Conservation (phyloP, 2,797 vertebrate species). For the Craterocephalus amniculus region DNA sequence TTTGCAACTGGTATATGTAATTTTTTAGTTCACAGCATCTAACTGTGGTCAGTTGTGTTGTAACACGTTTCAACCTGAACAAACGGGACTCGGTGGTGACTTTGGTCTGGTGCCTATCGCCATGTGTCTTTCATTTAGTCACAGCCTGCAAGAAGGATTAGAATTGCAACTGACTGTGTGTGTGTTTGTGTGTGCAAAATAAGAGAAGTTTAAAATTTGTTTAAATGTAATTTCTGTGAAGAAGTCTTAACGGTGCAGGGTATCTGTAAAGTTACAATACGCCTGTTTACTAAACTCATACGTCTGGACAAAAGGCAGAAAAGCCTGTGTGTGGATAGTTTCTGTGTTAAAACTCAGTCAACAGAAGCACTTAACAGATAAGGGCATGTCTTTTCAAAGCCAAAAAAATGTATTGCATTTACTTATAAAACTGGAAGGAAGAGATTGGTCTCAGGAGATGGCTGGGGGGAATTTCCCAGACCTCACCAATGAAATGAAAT, state of each 20-base stretch:
- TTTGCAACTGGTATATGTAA: slow-evolving; percentile 3
- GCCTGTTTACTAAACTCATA: not conserved
- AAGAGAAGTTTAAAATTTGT: not conserved
- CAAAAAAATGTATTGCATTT: too few relatives aligned
- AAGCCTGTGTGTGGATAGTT: not conserved
- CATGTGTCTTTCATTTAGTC: slow-evolving; percentile 60
- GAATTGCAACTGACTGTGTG: slow-evolving; percentile 19
- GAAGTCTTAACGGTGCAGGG: not conserved
- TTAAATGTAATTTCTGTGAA: slow-evolving; percentile 3
- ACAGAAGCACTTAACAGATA: not conserved
- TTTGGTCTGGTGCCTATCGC: slow-evolving; percentile 34
- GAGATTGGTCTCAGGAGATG: not conserved
- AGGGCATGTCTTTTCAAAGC: too few relatives aligned
- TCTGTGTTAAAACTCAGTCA: not conserved
- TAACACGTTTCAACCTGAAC: slow-evolving; percentile 25
- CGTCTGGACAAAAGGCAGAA: not conserved
- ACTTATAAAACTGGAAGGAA: too few relatives aligned
- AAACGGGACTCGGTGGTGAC: slow-evolving; percentile 1
- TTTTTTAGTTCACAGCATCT: not conserved
- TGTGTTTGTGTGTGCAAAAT: not conserved
- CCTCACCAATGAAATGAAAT: not conserved
- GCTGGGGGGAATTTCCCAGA: not conserved
- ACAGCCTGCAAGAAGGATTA: slow-evolving; percentile 36
- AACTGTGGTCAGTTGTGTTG: slow-evolving; percentile 9
- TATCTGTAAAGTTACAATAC: not conserved